phyloP scores from a whole-genome alignment of 2,113 vertebrate species.

The Pseudopodoces humilis region DNA sequence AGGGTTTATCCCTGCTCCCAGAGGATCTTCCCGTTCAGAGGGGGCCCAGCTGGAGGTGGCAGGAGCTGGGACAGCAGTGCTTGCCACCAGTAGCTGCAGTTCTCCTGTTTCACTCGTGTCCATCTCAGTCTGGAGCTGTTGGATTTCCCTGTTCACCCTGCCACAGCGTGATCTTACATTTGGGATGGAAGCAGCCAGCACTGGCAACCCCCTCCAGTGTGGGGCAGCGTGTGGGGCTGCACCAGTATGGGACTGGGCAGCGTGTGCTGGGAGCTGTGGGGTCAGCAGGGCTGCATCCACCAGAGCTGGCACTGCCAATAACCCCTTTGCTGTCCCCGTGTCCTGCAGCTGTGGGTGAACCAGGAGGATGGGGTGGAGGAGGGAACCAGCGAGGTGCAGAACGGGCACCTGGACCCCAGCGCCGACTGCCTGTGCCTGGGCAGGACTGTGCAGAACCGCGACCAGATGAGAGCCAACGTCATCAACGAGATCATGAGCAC shows the following conservation, averaged over 20 bases:
- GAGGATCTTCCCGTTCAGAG: neutral
- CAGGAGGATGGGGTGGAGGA: slow-evolving; percentile 96
- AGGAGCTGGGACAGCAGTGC: neutral
- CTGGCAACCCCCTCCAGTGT: neutral
- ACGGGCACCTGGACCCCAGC: slow-evolving; percentile 93
- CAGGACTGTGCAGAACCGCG: slow-evolving; percentile 92
- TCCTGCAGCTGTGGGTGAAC: slow-evolving; percentile 95
- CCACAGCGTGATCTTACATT: rapidly evolving
- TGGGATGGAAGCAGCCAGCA: neutral
- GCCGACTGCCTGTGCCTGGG: slow-evolving; percentile 96
- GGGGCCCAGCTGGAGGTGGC: neutral
- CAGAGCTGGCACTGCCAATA: neutral
- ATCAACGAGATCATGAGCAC: slow-evolving; percentile 99
- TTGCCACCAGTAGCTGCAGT: neutral
- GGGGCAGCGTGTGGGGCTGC: neutral
- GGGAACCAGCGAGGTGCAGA: slow-evolving; percentile 94
- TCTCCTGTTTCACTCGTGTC: rapidly evolving
- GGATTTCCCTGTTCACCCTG: neutral
- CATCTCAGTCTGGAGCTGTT: neutral
- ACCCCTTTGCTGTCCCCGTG: neutral
- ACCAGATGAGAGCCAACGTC: slow-evolving; percentile 99
- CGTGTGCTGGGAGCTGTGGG: neutral
- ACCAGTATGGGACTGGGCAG: rapidly evolving
- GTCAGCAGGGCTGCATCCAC: neutral
- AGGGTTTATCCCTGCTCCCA: neutral